Base-by-base conservation (phyloP, 2,797 vertebrate species). In the Myotis planiceps region DNA sequence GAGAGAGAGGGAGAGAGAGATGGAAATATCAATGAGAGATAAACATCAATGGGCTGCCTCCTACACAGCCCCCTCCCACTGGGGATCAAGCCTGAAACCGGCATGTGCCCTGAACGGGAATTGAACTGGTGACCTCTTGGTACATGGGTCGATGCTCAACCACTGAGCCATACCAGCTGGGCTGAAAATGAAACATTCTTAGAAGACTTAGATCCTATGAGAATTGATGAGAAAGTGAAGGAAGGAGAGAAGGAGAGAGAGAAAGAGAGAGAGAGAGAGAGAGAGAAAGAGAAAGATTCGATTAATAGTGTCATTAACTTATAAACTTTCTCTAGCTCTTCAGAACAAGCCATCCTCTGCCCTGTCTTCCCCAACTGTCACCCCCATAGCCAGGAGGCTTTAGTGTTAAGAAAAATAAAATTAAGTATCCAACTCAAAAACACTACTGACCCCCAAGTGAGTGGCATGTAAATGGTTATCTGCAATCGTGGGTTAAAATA, bases 401-500 rank as follows among this genome's bases (percentile, higher is more conserved):
- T n/a, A 39, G 3, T 65, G 19, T 39, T 66, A 83, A 87, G 66
- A 25, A 92, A 94, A 87, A 71, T 85, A 49, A 85, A 88, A 78
- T 74, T 78, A 86, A 86, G 0, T 72, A 19, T 95, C 53, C 49
- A 89, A 39, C 45, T 87, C 66, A 89, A 85, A 96, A 39, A 34
- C 32, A 69, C 29, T 58, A 68, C 45, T 23, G 25, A 65, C 10
- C 27, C 29, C 55, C 53, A 88, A 63, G 37, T 60, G 42, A 74
- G 58, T 47, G 9, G 15, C 32, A 21, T 29, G 34, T 32, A 66
- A 58, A 39, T 3, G 18, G 89, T 63, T 93, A 81, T 90, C 86
- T 79, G 55, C 9, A 53, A 29, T 49, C 2, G 0, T 42, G 29
- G 83, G 72, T 95, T 97, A 95, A 97, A 96, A 66, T 79, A 65